Percentiles rank a stretch among this genome's conserved stretches.
Evolutionary conservation across 2,797 vertebrate genomes (phyloP).

Genomic region (Furcifer pardalis): DNA sequence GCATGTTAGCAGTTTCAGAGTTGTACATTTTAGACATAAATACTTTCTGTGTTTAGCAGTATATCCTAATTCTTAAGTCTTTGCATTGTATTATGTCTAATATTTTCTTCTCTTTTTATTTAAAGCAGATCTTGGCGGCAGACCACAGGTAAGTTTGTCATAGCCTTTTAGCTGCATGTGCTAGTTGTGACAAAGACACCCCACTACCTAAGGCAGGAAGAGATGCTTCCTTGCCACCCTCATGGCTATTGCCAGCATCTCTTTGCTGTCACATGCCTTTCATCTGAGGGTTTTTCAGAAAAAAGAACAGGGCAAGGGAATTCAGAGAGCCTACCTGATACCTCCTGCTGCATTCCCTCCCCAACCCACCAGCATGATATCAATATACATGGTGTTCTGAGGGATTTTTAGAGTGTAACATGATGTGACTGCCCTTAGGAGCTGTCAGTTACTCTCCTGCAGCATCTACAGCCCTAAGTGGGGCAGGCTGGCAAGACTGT

Average conservation of each 20-base stretch:
- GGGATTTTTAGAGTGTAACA: background rate
- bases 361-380: background rate
- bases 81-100: conserved; percentile 27
- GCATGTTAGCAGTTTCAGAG: background rate
- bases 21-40: background rate
- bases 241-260: background rate
- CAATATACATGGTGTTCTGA: background rate
- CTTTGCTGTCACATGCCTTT: background rate
- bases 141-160: conserved; percentile 74
- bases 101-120: conserved; percentile 63
- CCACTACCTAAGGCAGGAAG: background rate
- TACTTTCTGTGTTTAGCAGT: background rate
- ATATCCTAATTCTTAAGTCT: conserved; percentile 20
- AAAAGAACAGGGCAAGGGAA: too few species aligned
- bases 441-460: background rate
- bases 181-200: background rate
- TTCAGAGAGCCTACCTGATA: background rate
- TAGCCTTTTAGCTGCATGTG: background rate
- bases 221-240: background rate
- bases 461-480: background rate
- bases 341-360: background rate
- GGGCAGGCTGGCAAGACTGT: background rate
- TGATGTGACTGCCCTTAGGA: background rate
- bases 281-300: too few species aligned
- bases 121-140: conserved; percentile 78